Conservation (phyloP, 1,140 invertebrate genomes). For the Scaptodrosophila lebanonensis region DNA sequence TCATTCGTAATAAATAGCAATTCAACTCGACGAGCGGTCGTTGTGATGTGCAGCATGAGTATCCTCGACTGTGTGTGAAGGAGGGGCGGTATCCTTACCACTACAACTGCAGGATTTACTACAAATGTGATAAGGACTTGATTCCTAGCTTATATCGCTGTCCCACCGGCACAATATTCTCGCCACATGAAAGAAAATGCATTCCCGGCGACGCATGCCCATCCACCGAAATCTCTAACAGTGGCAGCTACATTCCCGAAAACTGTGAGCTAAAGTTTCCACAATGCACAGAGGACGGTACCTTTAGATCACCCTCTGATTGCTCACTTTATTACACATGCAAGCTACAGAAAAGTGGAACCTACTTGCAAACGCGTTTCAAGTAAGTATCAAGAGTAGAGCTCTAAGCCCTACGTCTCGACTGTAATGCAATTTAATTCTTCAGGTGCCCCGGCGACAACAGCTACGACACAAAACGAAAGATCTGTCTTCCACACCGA, state of each 20-base stretch:
- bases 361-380: conserved; percentile 71
- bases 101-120: conserved; percentile 64
- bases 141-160: conserved; percentile 58
- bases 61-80: conserved; percentile 30
- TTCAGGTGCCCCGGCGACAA: conserved; percentile 52
- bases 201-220: conserved; percentile 52
- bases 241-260: conserved; percentile 57
- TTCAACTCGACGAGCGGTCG: conserved; percentile 52
- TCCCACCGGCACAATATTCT: conserved; percentile 60
- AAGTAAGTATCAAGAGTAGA: conserved; percentile 34
- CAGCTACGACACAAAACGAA: conserved; percentile 43
- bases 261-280: conserved; percentile 68
- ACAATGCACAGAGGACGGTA: conserved; percentile 62
- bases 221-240: conserved; percentile 54
- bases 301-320: conserved; percentile 70
- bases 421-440: not conserved
- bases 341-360: conserved; percentile 47
- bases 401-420: not conserved
- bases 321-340: conserved; percentile 76
- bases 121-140: conserved; percentile 61
- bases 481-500: conserved; percentile 40
- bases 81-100: conserved; percentile 65
- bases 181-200: conserved; percentile 54
- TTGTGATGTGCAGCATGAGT: conserved; percentile 29
- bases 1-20: conserved; percentile 14